These are phyloP conservation scores for Melitaea athalia DNA, from an alignment of 2,888 invertebrate genomes.

Conservation along the genomic window DNA sequence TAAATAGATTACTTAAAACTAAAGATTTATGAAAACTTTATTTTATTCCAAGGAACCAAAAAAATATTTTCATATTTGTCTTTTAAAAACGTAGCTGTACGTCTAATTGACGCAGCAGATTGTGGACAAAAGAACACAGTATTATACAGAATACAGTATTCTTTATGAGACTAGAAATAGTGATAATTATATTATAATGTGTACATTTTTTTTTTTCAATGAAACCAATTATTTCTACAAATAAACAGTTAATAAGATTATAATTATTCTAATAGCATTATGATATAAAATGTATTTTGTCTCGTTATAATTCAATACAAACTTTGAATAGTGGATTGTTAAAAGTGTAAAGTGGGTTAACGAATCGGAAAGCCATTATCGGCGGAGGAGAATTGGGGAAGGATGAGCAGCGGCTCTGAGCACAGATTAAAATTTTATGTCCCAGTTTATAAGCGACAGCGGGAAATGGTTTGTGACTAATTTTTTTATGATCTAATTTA, in stretches of 20 bases:
- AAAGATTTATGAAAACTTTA: too few species aligned
- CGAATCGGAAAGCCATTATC: conserved; percentile 48
- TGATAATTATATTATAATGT: too few species aligned
- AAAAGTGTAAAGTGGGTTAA: conserved; percentile 45
- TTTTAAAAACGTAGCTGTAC: too few species aligned
- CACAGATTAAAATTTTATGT: conserved; percentile 30
- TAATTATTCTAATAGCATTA: not conserved
- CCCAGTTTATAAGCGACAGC: not conserved
- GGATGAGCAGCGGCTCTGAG: conserved; percentile 25
- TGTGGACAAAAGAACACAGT: too few species aligned
- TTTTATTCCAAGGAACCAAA: too few species aligned
- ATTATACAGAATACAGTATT: too few species aligned
- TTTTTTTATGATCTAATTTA: too few species aligned
- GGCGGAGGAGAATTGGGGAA: conserved; percentile 31
- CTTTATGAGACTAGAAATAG: too few species aligned
- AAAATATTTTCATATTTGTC: too few species aligned
- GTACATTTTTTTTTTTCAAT: too few species aligned
- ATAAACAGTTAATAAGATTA: not conserved
- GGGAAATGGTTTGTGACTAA: not conserved
- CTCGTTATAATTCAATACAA: conserved; percentile 31
- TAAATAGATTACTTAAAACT: too few species aligned
- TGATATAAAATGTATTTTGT: conserved; percentile 10
- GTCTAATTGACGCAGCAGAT: too few species aligned
- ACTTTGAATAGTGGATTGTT: conserved; percentile 31
- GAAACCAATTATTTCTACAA: not conserved